Conservation (phyloP, 2,113 vertebrate species). For the Mobula birostris region DNA sequence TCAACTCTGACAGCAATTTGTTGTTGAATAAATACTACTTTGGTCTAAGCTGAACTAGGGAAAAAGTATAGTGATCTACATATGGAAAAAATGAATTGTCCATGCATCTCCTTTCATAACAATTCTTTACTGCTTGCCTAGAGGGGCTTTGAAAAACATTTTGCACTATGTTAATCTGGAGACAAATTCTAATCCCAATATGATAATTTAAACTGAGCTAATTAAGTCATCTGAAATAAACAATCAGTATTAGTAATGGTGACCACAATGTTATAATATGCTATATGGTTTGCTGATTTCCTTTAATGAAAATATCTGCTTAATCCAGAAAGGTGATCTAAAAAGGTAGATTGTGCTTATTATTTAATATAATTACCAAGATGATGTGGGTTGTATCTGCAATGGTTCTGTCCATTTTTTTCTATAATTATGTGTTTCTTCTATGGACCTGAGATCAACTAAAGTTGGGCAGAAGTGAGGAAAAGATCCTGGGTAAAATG, state of each 20-base stretch:
- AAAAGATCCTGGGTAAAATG: background rate
- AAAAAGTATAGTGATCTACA: background rate
- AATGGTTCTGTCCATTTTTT: background rate
- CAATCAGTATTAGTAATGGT: too few species aligned
- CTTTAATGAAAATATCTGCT: too few species aligned
- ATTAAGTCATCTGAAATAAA: too few species aligned
- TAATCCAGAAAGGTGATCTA: too few species aligned
- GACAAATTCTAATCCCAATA: too few species aligned
- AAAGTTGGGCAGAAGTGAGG: background rate
- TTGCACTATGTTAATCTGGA: too few species aligned
- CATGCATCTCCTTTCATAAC: background rate
- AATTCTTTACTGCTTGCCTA: background rate
- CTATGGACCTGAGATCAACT: background rate
- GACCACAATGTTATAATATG: too few species aligned
- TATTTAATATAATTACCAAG: background rate
- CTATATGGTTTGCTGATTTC: too few species aligned
- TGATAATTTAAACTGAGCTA: too few species aligned
- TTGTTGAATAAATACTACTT: background rate
- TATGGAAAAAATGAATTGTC: background rate
- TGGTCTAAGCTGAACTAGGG: background rate
- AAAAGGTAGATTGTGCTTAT: background rate
- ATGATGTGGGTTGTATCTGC: background rate
- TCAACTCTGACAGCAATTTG: background rate
- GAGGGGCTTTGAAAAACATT: too few species aligned
- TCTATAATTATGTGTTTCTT: background rate